Evolutionary conservation across 1,140 invertebrate species (phyloP).

Genomic region (Zaprionus taronus): DNA sequence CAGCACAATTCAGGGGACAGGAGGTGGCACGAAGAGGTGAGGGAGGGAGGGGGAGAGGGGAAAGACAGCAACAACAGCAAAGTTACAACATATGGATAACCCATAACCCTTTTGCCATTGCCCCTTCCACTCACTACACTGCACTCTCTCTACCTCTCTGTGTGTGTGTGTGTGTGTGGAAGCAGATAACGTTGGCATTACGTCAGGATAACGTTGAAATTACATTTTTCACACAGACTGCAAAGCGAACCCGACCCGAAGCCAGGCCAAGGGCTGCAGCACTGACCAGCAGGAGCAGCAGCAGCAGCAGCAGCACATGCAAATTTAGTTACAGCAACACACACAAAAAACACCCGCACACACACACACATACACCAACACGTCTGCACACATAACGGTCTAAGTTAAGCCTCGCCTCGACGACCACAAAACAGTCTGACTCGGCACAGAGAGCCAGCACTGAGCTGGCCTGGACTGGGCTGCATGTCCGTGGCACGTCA

Average conservation of each 20-base stretch:
- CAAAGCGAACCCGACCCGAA: slow-evolving; percentile 5
- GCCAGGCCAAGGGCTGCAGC: neutral
- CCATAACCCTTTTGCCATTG: slow-evolving; percentile 6
- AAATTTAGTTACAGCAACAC: slow-evolving; percentile 68
- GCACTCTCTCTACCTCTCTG: neutral
- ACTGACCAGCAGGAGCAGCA: slow-evolving; percentile 60
- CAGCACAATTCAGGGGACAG: slow-evolving; percentile 25
- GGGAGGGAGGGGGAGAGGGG: slow-evolving; percentile 7
- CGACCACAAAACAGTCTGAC: slow-evolving; percentile 33
- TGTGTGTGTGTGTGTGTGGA: slow-evolving; percentile 55
- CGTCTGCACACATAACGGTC: slow-evolving; percentile 46
- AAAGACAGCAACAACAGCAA: slow-evolving; percentile 45
- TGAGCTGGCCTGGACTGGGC: neutral
- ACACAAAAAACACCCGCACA: slow-evolving; percentile 6
- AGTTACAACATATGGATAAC: slow-evolving; percentile 66
- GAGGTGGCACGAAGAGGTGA: neutral
- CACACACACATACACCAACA: slow-evolving; percentile 52
- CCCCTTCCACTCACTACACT: neutral
- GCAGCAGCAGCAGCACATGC: slow-evolving; percentile 52
- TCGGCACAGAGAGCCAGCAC: neutral
- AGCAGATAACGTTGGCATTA: slow-evolving; percentile 80
- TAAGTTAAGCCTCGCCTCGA: slow-evolving; percentile 64
- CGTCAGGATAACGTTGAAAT: slow-evolving; percentile 81
- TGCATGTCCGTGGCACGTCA: slow-evolving; percentile 52
- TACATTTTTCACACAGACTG: slow-evolving; percentile 76